These are phyloP conservation scores for Epirrita christyi DNA, from an alignment of 2,888 invertebrate genomes.

Conservation along the genomic window DNA sequence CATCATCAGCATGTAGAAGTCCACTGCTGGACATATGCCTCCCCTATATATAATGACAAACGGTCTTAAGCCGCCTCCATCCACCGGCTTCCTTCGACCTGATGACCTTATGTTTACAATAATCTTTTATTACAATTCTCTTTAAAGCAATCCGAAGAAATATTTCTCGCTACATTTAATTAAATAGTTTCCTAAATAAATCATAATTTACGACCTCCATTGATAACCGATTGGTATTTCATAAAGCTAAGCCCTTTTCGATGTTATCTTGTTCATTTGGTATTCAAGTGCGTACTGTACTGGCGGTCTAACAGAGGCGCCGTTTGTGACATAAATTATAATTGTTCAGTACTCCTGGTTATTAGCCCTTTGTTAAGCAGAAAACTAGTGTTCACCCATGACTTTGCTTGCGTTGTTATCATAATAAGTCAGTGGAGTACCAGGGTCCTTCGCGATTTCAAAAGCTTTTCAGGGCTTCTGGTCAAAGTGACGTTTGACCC, in stretches of 20 bases:
- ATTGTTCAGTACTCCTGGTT: constrained; percentile 64
- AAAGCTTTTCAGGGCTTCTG: too few relatives aligned
- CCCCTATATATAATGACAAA: too few relatives aligned
- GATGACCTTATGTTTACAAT: neutral
- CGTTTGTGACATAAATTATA: constrained; percentile 75
- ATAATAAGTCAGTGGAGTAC: too few relatives aligned
- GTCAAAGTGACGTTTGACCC: too few relatives aligned
- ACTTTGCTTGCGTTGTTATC: too few relatives aligned
- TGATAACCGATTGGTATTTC: constrained; percentile 41
- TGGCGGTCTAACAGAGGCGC: constrained; percentile 68
- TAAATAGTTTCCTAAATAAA: constrained; percentile 22
- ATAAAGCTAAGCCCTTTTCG: constrained; percentile 59
- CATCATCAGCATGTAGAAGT: too few relatives aligned
- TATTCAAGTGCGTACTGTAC: constrained; percentile 67
- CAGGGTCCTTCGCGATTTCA: too few relatives aligned
- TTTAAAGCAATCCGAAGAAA: neutral
- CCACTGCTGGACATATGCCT: too few relatives aligned
- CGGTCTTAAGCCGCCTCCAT: too few relatives aligned
- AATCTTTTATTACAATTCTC: neutral
- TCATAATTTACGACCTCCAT: constrained; percentile 37
- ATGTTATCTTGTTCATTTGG: constrained; percentile 69
- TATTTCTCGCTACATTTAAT: neutral
- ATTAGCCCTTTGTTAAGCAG: constrained; percentile 53
- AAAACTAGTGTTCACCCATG: neutral
- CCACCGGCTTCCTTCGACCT: too few relatives aligned